These are phyloP conservation scores for Elgaria multicarinata DNA, from an alignment of 2,113 vertebrate genomes.

Conservation along the genomic window DNA sequence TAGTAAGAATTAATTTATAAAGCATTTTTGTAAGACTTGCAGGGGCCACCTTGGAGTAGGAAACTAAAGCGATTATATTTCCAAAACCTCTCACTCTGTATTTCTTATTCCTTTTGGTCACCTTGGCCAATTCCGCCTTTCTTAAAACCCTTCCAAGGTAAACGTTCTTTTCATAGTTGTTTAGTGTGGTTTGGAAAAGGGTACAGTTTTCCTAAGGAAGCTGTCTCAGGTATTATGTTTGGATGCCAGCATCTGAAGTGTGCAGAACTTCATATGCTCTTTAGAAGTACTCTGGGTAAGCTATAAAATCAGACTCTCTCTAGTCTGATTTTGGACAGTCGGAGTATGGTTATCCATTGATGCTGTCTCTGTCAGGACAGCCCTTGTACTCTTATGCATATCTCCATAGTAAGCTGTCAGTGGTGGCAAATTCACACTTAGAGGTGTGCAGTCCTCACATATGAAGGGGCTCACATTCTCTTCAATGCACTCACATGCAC, in stretches of 20 bases:
- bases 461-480: not conserved
- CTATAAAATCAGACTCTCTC: conserved; percentile 5
- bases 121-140: conserved; percentile 20
- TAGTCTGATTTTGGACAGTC: not conserved
- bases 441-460: not conserved
- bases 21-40: not conserved
- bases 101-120: conserved; percentile 37
- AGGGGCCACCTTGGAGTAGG: not conserved
- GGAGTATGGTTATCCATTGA: too few relatives aligned
- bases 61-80: conserved; percentile 2
- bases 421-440: not conserved
- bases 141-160: conserved; percentile 50
- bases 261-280: conserved; percentile 7
- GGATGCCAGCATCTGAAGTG: conserved; percentile 14
- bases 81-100: not conserved
- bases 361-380: not conserved
- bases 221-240: conserved; percentile 17
- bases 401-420: not conserved
- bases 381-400: not conserved
- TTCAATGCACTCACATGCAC: not conserved
- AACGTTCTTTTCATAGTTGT: conserved; percentile 44
- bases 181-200: conserved; percentile 38
- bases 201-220: conserved; percentile 40
- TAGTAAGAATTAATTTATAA: conserved; percentile 14
- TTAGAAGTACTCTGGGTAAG: not conserved